Evolutionary conservation across 2,113 vertebrate species (phyloP), one percentile per base, ranked within the genome.

Genomic region (Myodes glareolus): DNA sequence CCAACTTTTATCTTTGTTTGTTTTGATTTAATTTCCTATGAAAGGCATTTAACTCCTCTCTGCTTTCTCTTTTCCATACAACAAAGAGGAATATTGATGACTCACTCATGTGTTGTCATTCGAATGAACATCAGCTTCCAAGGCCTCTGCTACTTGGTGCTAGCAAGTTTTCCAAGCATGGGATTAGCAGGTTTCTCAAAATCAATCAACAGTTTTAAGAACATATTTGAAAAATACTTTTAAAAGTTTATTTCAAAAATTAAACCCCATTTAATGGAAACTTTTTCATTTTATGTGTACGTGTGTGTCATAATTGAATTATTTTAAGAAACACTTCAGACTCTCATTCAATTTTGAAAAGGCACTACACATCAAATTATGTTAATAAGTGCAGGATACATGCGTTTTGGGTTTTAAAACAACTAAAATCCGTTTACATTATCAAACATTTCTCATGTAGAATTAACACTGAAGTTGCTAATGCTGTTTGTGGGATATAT

Each of bases 381-480:
- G 23, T 81, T 63, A 42, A 72, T 9, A 70, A 70, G 4, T 65
- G 1, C 3, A 86, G 29, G 42, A 67, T 16, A 90, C 39, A 31
- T 76, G n/a, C 27, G 21, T 19, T 85, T 94, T 81, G 88, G 29
- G 13, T 5, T 89, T 90, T 89, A 89, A 93, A 82, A n/a, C 63
- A n/a, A 91, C 65, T 72, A 91, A 39, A 92, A 55, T 87, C 58
- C 12, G 89, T 55, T 68, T 72, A 55, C 61, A 8, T 47, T 39
- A 45, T 87, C 58, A 72, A 95, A 81, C 36, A 84, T 84, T 61
- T 27, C 4, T 42, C 55, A 17, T 31, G n/a, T 3, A 25, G 19
- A 87, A 27, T 92, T 21, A 87, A 47, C 7, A n/a, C 14, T 55
- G 27, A 58, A 47, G 21, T 1, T 39, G 81, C 67, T 31, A 92